phyloP scores from a whole-genome alignment of 1,140 invertebrate genomes.

The Steinernema khuongi region DNA sequence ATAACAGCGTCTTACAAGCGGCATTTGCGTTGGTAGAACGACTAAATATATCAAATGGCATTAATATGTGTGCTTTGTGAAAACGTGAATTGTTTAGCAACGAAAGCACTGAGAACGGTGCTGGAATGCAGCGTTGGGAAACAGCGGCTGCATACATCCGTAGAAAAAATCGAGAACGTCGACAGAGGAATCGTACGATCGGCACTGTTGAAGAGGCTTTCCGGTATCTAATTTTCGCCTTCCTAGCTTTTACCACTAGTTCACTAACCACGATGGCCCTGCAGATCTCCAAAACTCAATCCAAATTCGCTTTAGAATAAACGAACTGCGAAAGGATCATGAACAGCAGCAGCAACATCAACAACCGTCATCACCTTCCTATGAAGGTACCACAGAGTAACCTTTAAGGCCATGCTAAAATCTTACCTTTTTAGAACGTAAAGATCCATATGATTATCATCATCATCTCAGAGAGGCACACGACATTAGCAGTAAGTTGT shows the following conservation, averaged over 20 bases:
- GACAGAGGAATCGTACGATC: constrained; percentile 53
- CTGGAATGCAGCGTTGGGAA: constrained; percentile 42
- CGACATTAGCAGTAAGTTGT: background rate
- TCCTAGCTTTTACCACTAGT: background rate
- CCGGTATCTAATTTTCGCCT: constrained; percentile 27
- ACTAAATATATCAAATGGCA: background rate
- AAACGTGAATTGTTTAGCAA: constrained; percentile 20
- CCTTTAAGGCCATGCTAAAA: background rate
- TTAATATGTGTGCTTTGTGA: constrained; percentile 18
- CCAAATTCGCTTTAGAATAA: background rate
- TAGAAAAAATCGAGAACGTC: constrained; percentile 54
- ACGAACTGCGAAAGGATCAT: constrained; percentile 1
- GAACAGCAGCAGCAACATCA: constrained; percentile 12
- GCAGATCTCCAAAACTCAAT: background rate
- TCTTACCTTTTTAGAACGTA: background rate
- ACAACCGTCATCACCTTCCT: constrained; percentile 13
- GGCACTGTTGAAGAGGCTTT: constrained; percentile 46
- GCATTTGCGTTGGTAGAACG: constrained; percentile 17
- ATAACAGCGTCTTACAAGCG: constrained; percentile 21
- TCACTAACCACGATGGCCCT: background rate
- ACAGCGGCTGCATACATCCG: constrained; percentile 54
- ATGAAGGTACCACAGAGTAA: background rate
- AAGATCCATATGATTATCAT: background rate
- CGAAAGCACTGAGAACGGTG: constrained; percentile 17
- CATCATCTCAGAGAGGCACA: background rate